phyloP scores from a whole-genome alignment of 2,113 vertebrate species.

The Shinisaurus crocodilurus region DNA sequence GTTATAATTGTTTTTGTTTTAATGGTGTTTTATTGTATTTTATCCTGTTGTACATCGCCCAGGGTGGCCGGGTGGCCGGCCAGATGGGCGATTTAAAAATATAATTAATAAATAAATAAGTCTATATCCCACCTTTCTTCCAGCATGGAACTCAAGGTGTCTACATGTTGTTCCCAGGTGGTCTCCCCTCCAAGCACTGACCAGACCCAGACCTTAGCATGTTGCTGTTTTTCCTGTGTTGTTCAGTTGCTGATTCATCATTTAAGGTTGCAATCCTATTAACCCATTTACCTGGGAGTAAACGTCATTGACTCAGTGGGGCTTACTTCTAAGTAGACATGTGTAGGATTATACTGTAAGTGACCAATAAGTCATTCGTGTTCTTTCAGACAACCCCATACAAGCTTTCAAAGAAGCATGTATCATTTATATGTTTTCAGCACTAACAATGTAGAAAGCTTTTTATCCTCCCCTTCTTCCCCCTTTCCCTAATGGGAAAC shows the following conservation, averaged over 20 bases:
- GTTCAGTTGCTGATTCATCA: conserved; percentile 19
- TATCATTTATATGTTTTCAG: conserved; percentile 55
- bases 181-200: too few relatives aligned
- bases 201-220: too few relatives aligned
- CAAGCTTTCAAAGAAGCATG: conserved; percentile 42
- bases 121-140: too few relatives aligned
- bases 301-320: not conserved
- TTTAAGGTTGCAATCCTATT: not conserved
- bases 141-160: too few relatives aligned
- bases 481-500: conserved; percentile 52
- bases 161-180: too few relatives aligned
- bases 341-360: not conserved
- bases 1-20: too few relatives aligned
- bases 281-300: not conserved
- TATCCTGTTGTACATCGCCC: too few relatives aligned
- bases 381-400: conserved; percentile 32
- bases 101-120: too few relatives aligned
- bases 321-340: not conserved
- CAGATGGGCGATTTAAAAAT: too few relatives aligned
- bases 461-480: conserved; percentile 34
- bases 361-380: not conserved
- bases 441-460: conserved; percentile 47
- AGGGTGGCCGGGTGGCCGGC: too few relatives aligned
- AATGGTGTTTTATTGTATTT: too few relatives aligned
- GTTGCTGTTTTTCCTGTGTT: rapidly evolving